Evolutionary conservation across 2,888 invertebrate species (phyloP), one percentile per base, ranked within the genome.

Genomic region (Coelopa pilipes): DNA sequence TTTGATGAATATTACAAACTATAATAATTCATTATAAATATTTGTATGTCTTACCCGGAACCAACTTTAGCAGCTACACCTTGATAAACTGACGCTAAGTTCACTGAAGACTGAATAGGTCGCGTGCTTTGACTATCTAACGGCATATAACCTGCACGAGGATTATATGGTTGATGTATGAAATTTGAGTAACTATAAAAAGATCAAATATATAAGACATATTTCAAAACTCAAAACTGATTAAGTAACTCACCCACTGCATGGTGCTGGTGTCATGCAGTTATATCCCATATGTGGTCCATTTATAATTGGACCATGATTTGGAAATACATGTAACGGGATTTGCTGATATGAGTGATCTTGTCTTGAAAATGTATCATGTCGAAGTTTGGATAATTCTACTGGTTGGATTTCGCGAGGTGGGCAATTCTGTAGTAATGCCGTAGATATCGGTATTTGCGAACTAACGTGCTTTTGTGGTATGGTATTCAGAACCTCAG

Each of bases 31-130:
- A n/a, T n/a, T n/a, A n/a, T n/a, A n/a, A n/a, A n/a, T n/a, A 34
- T 34, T 4, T 34, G 34, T 34, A 34, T 34, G 34, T 34, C 34
- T 34, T 34, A 34, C 34, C 87, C 87, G 21, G 85, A 81, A 15
- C 87, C 87, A 63, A 87, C 86, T 80, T 87, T 86, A 1, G 85
- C 86, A 0, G 84, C 84, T 5, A 87, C 87, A 24, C 86, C 86
- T 78, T 87, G 86, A 79, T 85, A 86, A 62, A 87, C 86, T 12
- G 86, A 85, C 24, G 85, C 85, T 74, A 86, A 80, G 75, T 83
- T 85, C 19, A 81, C 80, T n/a, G 82, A 81, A 47, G 81, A 81
- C 76, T 79, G 80, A 19, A 70, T 34, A 7, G 62, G 70, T 50
- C 57, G 71, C 13, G 74, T 70, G 63, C 76, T 76, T 17, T 75